A percentile compares a stretch with the other conserved stretches of the same genome.
Evolutionary conservation across 2,888 invertebrate genomes (phyloP).

Genomic region (Epistrophe eligans): DNA sequence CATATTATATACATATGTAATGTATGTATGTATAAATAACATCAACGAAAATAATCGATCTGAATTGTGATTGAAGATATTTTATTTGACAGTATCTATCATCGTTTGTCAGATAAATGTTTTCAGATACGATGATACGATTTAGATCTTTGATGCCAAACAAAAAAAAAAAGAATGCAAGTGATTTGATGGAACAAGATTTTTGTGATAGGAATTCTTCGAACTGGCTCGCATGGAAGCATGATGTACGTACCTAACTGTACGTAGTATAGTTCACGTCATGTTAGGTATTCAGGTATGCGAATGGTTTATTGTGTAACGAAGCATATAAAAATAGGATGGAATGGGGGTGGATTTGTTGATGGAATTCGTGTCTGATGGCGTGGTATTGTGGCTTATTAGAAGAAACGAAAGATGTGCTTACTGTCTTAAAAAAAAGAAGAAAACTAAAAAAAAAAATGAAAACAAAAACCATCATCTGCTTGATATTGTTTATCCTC

Average conservation of each 20-base stretch:
- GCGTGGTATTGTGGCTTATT: slow-evolving; percentile 32
- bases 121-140: slow-evolving; percentile 15
- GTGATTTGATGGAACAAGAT: slow-evolving; percentile 38
- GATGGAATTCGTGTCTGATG: slow-evolving; percentile 41
- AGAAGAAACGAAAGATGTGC: slow-evolving; percentile 25
- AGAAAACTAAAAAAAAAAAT: slow-evolving; percentile 8
- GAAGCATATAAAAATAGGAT: background rate
- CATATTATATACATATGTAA: too few relatives aligned
- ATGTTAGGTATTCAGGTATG: slow-evolving; percentile 20
- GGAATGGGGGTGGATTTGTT: background rate
- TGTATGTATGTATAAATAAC: too few relatives aligned
- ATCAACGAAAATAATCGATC: slow-evolving; percentile 8
- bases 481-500: slow-evolving; percentile 14
- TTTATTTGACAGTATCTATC: slow-evolving; percentile 63
- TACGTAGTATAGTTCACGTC: slow-evolving; percentile 4
- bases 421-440: slow-evolving; percentile 17
- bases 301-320: slow-evolving; percentile 44
- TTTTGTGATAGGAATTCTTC: slow-evolving; percentile 26
- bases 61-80: slow-evolving; percentile 28
- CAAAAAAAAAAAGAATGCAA: slow-evolving; percentile 17
- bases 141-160: slow-evolving; percentile 11
- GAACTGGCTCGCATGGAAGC: background rate
- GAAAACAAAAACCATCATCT: slow-evolving; percentile 21
- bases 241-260: background rate
- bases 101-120: slow-evolving; percentile 29